A percentile compares a stretch with the other conserved stretches of the same genome.
Evolutionary conservation across 2,888 invertebrate species (phyloP).

Genomic region (Diploptera punctata): DNA sequence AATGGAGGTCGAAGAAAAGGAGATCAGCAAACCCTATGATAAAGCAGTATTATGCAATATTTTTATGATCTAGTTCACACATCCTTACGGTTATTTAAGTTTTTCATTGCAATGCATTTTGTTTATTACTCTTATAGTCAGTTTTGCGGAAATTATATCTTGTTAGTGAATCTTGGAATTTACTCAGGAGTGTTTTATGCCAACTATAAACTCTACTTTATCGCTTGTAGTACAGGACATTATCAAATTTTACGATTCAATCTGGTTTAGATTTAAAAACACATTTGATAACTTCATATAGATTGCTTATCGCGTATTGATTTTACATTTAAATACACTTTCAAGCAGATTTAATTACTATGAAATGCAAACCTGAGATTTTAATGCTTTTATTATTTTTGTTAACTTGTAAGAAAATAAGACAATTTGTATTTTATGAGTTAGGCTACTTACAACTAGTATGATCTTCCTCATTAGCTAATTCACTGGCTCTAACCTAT

Average conservation of each 20-base stretch:
- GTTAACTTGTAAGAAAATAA: too few relatives aligned
- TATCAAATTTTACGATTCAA: neutral
- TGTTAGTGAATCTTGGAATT: neutral
- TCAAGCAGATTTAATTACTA: too few relatives aligned
- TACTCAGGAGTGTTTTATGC: neutral
- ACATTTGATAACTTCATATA: too few relatives aligned
- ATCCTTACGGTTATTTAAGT: neutral
- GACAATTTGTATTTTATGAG: too few relatives aligned
- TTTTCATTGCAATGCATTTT: neutral
- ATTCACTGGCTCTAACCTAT: too few relatives aligned
- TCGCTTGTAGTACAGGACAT: neutral
- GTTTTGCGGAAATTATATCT: neutral
- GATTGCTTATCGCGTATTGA: too few relatives aligned
- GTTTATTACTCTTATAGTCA: neutral
- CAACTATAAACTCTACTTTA: neutral
- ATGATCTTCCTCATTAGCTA: too few relatives aligned
- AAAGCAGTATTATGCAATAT: slow-evolving; percentile 1
- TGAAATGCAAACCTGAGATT: too few relatives aligned
- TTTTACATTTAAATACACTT: too few relatives aligned
- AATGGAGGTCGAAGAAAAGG: slow-evolving; percentile 1
- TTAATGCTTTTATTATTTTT: too few relatives aligned
- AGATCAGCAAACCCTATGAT: neutral
- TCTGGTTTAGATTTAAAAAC: neutral
- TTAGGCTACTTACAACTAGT: too few relatives aligned
- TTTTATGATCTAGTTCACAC: neutral